Conservation (phyloP, 2,113 vertebrate genomes). For the Fukomys damarensis region DNA sequence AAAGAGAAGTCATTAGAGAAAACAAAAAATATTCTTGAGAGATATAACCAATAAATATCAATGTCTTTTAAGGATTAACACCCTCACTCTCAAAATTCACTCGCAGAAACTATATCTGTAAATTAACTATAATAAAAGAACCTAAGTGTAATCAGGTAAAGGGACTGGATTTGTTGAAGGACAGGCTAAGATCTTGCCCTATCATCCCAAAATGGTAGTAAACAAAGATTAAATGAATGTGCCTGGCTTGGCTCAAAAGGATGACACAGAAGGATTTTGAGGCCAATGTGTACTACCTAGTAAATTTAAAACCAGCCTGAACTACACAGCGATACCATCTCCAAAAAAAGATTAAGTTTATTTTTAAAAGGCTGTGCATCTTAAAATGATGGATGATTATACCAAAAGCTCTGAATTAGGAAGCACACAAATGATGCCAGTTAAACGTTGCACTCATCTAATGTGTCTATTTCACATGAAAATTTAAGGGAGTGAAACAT, state of each 20-base stretch:
- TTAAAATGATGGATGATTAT: slow-evolving; percentile 26
- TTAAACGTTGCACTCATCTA: slow-evolving; percentile 22
- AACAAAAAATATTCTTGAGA: background rate
- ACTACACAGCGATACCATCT: background rate
- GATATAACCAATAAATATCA: background rate
- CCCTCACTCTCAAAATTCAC: slow-evolving; percentile 25
- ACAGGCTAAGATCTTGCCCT: background rate
- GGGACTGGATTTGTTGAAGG: background rate
- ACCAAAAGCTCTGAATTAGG: background rate
- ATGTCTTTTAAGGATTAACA: background rate
- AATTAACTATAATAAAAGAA: slow-evolving; percentile 21
- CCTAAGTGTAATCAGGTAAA: background rate
- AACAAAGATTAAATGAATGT: slow-evolving; percentile 21
- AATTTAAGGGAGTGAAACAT: background rate
- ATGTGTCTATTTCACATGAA: background rate
- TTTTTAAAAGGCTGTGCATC: background rate
- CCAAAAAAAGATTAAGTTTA: background rate
- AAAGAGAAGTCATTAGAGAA: background rate
- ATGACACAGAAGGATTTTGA: background rate
- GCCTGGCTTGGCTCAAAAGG: background rate
- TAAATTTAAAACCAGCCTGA: background rate
- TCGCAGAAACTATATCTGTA: slow-evolving; percentile 10
- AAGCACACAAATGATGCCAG: slow-evolving; percentile 21
- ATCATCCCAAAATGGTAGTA: background rate
- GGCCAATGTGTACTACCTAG: background rate